These are phyloP conservation scores for Edolisoma coerulescens DNA, from an alignment of 2,113 vertebrate species.

Conservation along the genomic window DNA sequence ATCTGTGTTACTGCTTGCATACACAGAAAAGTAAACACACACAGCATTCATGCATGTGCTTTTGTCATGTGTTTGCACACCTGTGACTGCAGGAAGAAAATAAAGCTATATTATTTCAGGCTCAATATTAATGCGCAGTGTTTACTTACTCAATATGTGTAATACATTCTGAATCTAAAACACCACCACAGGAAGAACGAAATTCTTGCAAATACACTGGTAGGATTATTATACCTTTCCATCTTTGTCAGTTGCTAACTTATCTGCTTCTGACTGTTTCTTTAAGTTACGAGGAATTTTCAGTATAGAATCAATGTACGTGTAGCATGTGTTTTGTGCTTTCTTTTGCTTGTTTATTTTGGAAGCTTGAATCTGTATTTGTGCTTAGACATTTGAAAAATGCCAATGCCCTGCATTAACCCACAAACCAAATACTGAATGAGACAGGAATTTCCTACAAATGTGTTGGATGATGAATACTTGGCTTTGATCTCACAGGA, in stretches of 20 bases:
- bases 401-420: neutral
- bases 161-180: neutral
- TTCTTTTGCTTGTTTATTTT: slow-evolving; percentile 1
- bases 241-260: neutral
- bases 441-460: slow-evolving; percentile 12
- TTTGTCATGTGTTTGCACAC: slow-evolving; percentile 31
- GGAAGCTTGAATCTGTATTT: neutral
- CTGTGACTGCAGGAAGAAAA: neutral
- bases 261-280: neutral
- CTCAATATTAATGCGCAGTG: neutral
- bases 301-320: neutral
- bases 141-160: neutral
- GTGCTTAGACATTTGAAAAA: neutral
- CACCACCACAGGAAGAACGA: neutral
- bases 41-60: neutral
- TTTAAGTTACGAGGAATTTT: neutral
- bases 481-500: slow-evolving; percentile 30
- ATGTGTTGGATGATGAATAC: neutral
- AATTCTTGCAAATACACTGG: neutral
- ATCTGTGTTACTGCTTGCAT: neutral
- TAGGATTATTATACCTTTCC: neutral
- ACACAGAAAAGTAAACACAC: slow-evolving; percentile 1
- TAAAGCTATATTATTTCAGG: neutral
- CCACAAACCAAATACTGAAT: neutral
- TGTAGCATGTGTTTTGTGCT: neutral